Conservation (phyloP, 2,113 vertebrate genomes). For the Phycodurus eques region DNA sequence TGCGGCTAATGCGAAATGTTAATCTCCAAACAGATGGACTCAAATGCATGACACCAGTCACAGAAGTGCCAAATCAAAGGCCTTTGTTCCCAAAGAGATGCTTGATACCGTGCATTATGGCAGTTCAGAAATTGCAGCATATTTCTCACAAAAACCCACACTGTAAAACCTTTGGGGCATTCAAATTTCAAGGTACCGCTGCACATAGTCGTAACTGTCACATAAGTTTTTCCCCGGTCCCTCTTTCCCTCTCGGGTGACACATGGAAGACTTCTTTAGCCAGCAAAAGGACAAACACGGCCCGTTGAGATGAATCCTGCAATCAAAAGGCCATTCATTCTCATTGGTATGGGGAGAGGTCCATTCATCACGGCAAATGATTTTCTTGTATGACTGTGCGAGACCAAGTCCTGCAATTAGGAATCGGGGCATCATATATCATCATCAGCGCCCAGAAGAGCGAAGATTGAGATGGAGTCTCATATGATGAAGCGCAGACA, state of each 20-base stretch:
- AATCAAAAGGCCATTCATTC: constrained; percentile 58
- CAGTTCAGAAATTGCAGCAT: background rate
- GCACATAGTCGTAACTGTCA: constrained; percentile 15
- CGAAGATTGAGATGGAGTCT: constrained; percentile 8
- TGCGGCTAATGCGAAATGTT: too few relatives aligned
- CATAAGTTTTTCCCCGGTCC: constrained; percentile 30
- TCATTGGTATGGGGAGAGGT: constrained; percentile 40
- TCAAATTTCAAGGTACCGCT: background rate
- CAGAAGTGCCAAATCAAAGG: too few relatives aligned
- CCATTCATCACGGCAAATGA: constrained; percentile 44
- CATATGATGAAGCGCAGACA: constrained; percentile 3
- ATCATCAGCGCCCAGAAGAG: constrained; percentile 20
- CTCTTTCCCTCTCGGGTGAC: constrained; percentile 32
- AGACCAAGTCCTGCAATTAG: constrained; percentile 41
- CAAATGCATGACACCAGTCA: too few relatives aligned
- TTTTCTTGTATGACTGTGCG: constrained; percentile 26
- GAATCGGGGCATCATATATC: constrained; percentile 33
- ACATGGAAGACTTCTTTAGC: constrained; percentile 41
- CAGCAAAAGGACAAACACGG: constrained; percentile 38
- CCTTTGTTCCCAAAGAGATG: too few relatives aligned
- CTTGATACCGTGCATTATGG: too few relatives aligned
- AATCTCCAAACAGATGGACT: too few relatives aligned
- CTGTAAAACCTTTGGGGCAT: background rate
- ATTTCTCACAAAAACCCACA: background rate
- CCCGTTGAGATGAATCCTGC: constrained; percentile 57